Conservation (phyloP, 2,888 invertebrate species). For the Alviniconcha strummeri region DNA sequence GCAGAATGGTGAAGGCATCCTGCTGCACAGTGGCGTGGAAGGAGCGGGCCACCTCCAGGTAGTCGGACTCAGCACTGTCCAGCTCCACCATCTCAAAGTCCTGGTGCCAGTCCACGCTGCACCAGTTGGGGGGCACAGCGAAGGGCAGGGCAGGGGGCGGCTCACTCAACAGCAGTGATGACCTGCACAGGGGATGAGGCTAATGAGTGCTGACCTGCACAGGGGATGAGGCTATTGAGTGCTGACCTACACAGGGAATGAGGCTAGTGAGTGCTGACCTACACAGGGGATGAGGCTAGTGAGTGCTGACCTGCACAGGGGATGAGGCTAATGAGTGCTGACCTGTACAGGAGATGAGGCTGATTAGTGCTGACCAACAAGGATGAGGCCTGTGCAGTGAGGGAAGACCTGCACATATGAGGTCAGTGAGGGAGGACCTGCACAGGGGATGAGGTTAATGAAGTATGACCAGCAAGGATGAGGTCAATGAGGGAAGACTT, state of each 20-base stretch:
- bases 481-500: no score
- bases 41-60: background rate
- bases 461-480: no score
- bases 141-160: background rate
- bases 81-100: slow-evolving; percentile 29
- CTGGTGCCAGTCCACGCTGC: background rate
- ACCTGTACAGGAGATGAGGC: no score
- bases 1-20: background rate
- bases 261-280: no score
- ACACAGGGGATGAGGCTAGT: no score
- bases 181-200: background rate
- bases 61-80: background rate
- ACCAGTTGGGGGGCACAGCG: background rate
- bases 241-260: background rate
- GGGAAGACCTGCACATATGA: no score
- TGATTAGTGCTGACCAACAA: no score
- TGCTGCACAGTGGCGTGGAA: slow-evolving; percentile 14
- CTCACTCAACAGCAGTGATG: slow-evolving; percentile 1
- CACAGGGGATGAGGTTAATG: no score
- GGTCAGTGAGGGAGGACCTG: no score
- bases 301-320: no score
- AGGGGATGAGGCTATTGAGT: background rate
- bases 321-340: no score
- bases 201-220: background rate
- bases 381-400: no score